phyloP scores from a whole-genome alignment of 2,797 vertebrate species.

The Florisuga fusca region DNA sequence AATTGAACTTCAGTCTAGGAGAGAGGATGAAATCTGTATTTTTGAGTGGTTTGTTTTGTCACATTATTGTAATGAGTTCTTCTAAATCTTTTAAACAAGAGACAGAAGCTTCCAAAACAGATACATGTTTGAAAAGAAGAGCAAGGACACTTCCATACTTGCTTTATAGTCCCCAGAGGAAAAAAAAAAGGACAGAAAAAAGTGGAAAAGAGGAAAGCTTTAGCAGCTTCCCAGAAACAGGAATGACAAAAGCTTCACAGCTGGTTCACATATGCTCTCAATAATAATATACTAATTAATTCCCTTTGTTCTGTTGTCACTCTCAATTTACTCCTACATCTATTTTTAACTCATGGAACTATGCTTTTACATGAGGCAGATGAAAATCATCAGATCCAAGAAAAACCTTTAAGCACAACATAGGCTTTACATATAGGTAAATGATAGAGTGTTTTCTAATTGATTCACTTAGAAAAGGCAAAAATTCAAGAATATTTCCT shows the following conservation, averaged over 20 bases:
- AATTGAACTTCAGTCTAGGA: rapidly evolving
- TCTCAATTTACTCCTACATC: background rate
- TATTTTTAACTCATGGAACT: background rate
- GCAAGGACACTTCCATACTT: background rate
- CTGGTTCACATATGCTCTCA: background rate
- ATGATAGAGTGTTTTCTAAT: background rate
- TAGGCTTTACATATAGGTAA: background rate
- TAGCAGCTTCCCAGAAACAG: background rate
- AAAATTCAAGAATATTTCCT: background rate
- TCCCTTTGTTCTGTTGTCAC: background rate
- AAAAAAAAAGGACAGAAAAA: background rate
- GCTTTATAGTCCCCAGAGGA: background rate
- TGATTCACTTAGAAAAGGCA: background rate
- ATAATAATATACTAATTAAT: background rate
- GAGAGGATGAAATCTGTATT: background rate
- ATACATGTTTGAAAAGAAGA: background rate
- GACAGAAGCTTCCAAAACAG: background rate
- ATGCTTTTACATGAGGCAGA: background rate
- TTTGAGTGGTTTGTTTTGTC: background rate
- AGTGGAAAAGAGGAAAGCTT: too few relatives aligned
- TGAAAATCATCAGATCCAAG: background rate
- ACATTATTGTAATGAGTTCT: background rate
- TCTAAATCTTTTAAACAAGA: background rate
- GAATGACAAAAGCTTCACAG: background rate
- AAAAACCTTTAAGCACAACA: background rate